Conservation (phyloP, 2,113 vertebrate genomes). For the Cochlearius cochlearius region DNA sequence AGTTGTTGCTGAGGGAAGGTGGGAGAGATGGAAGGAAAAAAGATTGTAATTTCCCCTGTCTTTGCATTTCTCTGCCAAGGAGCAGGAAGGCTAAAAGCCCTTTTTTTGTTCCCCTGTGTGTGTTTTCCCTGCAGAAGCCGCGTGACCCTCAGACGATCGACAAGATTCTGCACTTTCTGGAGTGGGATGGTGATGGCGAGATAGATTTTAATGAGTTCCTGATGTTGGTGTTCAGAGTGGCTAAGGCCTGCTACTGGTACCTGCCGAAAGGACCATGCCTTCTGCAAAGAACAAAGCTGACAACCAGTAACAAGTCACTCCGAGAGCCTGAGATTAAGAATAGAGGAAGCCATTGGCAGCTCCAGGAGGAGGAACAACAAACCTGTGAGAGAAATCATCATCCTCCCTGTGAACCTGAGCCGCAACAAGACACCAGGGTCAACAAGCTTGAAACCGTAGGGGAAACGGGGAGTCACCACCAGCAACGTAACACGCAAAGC, state of each 20-base stretch:
- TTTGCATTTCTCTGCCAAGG: background rate
- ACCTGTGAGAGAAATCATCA: accelerated
- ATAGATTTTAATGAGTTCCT: constrained; percentile 74
- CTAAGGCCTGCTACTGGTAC: constrained; percentile 66
- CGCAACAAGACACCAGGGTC: background rate
- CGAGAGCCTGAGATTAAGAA: background rate
- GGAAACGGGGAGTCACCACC: background rate
- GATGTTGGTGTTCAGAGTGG: constrained; percentile 62
- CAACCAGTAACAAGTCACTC: background rate
- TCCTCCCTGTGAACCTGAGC: accelerated
- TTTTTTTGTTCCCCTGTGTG: background rate
- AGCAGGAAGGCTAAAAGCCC: background rate
- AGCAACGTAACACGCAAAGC: accelerated
- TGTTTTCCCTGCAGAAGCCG: constrained; percentile 55
- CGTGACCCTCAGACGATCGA: constrained; percentile 63
- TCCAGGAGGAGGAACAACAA: background rate
- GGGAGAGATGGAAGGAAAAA: background rate
- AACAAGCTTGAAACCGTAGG: background rate
- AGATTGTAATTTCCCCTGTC: background rate
- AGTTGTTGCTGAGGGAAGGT: background rate
- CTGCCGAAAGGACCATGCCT: background rate
- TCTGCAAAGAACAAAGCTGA: background rate
- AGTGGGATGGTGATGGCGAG: constrained; percentile 51
- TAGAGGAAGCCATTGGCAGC: background rate
- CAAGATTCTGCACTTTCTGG: constrained; percentile 70